Conservation (phyloP, 2,113 vertebrate genomes). For the Acinonyx jubatus region DNA sequence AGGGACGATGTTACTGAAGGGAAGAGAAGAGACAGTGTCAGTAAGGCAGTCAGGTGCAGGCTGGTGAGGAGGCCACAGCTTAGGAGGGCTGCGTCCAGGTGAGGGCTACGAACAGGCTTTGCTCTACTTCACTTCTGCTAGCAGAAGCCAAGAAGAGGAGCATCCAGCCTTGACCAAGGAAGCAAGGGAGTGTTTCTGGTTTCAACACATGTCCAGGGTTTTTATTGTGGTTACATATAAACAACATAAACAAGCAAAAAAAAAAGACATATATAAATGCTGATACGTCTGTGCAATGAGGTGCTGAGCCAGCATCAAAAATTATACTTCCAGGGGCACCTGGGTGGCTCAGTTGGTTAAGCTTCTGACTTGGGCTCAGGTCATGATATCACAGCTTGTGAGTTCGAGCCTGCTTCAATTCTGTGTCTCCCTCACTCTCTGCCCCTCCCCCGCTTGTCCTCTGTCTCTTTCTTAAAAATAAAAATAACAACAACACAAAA, state of each 20-base stretch:
- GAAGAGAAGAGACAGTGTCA: neutral
- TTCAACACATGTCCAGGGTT: neutral
- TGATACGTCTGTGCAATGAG: neutral
- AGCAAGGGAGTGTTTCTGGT: neutral
- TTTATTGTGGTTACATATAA: neutral
- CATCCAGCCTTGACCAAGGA: neutral
- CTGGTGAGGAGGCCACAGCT: accelerated
- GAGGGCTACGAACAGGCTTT: neutral
- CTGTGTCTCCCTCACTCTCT: no score
- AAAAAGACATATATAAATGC: neutral
- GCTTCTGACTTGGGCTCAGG: no score
- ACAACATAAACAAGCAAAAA: neutral
- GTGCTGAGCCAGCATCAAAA: neutral
- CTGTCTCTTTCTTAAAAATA: no score
- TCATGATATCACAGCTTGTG: no score
- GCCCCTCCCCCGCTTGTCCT: no score
- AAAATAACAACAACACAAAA: no score
- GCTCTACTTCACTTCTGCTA: neutral
- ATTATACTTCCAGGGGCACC: neutral
- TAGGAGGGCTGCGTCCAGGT: neutral
- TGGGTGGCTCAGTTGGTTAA: no score
- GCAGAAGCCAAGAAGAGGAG: neutral
- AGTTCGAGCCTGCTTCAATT: no score
- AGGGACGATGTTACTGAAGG: slow-evolving; percentile 94
- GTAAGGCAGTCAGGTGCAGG: accelerated